These are phyloP conservation scores for Leuciscus waleckii DNA, from an alignment of 2,797 vertebrate genomes.

Conservation along the genomic window DNA sequence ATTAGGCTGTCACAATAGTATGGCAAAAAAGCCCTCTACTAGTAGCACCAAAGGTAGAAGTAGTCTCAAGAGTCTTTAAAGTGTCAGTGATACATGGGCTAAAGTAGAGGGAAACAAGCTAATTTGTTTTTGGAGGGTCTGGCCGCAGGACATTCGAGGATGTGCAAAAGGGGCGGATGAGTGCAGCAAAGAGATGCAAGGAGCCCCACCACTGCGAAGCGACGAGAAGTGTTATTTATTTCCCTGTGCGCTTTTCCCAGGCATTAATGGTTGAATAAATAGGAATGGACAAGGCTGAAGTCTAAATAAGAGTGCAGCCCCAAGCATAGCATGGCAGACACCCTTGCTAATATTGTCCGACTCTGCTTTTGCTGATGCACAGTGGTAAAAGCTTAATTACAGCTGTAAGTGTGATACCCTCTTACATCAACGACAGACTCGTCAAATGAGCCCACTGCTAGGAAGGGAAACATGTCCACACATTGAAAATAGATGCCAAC, in stretches of 20 bases:
- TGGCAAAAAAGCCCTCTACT: background rate
- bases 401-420: conserved; percentile 64
- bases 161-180: conserved; percentile 56
- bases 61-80: conserved; percentile 23
- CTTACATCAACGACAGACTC: conserved; percentile 66
- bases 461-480: conserved; percentile 14
- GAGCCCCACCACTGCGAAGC: conserved; percentile 58
- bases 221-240: conserved; percentile 70
- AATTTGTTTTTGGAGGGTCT: conserved; percentile 48
- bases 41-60: background rate
- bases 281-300: conserved; percentile 75
- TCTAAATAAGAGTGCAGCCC: conserved; percentile 71
- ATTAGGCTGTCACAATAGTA: background rate
- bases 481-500: background rate
- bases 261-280: conserved; percentile 82
- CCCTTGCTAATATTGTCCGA: conserved; percentile 72
- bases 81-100: conserved; percentile 28
- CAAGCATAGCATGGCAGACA: conserved; percentile 67
- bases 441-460: conserved; percentile 61
- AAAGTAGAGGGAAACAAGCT: conserved; percentile 43
- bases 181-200: conserved; percentile 62
- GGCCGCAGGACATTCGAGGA: conserved; percentile 50
- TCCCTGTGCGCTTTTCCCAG: conserved; percentile 72
- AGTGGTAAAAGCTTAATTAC: conserved; percentile 66
- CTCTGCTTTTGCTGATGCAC: conserved; percentile 62